Evolutionary conservation across 2,113 vertebrate species (phyloP).

Genomic region (Melanostigma gelatinosum): DNA sequence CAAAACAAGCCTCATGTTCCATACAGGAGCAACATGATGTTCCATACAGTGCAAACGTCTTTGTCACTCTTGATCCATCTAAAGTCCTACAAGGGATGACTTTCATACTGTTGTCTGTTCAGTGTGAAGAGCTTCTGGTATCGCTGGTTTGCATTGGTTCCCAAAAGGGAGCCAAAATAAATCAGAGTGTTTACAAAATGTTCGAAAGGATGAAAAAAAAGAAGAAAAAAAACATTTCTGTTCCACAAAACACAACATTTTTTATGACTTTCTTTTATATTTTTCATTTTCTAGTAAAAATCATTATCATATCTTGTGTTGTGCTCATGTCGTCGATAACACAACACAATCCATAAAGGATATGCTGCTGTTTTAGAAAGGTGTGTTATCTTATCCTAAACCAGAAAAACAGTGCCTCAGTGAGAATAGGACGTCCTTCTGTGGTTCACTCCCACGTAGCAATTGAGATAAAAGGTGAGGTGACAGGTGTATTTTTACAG

Average conservation of each 20-base stretch:
- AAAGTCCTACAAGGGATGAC: not conserved
- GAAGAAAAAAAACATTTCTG: too few species aligned
- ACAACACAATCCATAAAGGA: not conserved
- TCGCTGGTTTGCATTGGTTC: not conserved
- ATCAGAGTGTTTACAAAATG: not conserved
- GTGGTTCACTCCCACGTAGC: not conserved
- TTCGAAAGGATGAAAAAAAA: not conserved
- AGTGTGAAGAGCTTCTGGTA: not conserved
- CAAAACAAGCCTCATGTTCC: not conserved
- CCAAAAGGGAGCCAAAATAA: not conserved
- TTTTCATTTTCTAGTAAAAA: not conserved
- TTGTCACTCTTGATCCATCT: not conserved
- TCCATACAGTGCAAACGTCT: not conserved
- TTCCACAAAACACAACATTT: not conserved
- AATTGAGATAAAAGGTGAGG: constrained; percentile 40
- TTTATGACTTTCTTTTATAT: not conserved
- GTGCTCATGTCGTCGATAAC: not conserved
- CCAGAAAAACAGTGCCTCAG: constrained; percentile 5
- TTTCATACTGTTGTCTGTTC: not conserved
- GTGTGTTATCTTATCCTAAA: not conserved
- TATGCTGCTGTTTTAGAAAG: constrained; percentile 1
- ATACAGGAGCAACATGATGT: not conserved
- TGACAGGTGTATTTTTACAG: constrained; percentile 37
- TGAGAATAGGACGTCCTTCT: not conserved
- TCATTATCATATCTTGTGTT: not conserved